phyloP scores from a whole-genome alignment of 2,888 invertebrate genomes.

The Cetonia aurata region DNA sequence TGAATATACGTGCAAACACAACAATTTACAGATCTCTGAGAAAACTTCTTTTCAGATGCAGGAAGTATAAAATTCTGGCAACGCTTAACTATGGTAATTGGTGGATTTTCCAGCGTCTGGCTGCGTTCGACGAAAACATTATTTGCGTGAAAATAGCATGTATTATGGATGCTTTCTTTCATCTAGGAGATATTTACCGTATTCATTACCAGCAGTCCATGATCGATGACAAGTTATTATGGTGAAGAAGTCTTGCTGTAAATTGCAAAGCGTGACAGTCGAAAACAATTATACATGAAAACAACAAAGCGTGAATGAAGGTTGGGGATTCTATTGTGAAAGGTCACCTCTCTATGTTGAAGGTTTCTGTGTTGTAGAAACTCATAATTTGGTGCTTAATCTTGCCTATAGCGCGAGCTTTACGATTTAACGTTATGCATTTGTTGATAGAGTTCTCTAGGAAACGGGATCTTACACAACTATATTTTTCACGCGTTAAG shows the following conservation, averaged over 20 bases:
- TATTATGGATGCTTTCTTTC: background rate
- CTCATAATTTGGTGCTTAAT: too few relatives aligned
- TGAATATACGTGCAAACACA: background rate
- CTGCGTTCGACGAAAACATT: background rate
- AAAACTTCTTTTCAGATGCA: constrained; percentile 4
- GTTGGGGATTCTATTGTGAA: too few relatives aligned
- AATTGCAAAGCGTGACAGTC: background rate
- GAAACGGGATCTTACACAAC: too few relatives aligned
- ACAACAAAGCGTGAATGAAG: background rate
- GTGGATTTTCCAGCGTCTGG: background rate
- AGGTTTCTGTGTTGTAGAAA: too few relatives aligned
- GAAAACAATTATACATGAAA: background rate
- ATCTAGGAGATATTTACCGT: background rate
- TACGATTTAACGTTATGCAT: too few relatives aligned
- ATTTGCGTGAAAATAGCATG: constrained; percentile 1
- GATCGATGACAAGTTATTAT: background rate
- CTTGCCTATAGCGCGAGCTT: too few relatives aligned
- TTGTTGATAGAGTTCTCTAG: too few relatives aligned
- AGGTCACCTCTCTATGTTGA: too few relatives aligned
- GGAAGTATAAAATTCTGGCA: background rate
- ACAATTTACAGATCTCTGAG: background rate
- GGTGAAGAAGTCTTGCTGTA: background rate
- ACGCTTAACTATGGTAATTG: background rate
- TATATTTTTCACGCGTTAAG: too few relatives aligned
- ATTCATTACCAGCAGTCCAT: background rate